Evolutionary conservation across 1,140 invertebrate genomes (phyloP), one percentile per base, ranked within the genome.

Genomic region (Drosophila subpulchrella): DNA sequence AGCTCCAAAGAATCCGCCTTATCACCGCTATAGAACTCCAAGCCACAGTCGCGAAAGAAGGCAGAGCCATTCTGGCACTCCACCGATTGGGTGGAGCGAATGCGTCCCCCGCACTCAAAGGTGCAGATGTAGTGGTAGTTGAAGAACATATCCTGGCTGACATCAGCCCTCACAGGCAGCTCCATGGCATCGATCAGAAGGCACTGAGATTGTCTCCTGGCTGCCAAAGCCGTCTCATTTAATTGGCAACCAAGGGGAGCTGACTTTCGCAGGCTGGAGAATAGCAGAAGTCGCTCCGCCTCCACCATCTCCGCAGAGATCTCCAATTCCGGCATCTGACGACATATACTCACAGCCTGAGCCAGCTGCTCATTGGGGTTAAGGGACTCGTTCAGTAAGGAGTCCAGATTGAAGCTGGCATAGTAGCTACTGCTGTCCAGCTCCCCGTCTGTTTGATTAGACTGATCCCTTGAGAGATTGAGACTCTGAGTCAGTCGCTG

Each of bases 71-170:
- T 76, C 36, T 75, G 74, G 39, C 89, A 91, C 58, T 92, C 91
- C 1, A 81, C 90, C 3, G 91, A 92, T 27, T 92, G 91, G 0
- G 91, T 92, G n/a, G 91, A 92, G 4, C 78, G 70, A 32, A 92
- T 89, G 6, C 74, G 59, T 17, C 89, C 88, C 11, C 72, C 83
- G 27, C 76, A 80, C 48, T 92, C 82, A 36, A 92, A 88, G 3
- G 91, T 92, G 41, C 84, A 79, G 24, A 92, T 92, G 50, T 89
- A 92, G 46, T 91, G 81, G n/a, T 91, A 91, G 46, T 92, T 92
- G 46, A 91, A 92, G 56, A 91, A 92, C 65, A 90, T 77, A 13
- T 92, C 91, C 38, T 89, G 86, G 44, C 48, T 90, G 1, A 50
- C 78, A 44, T 92, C 81, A 0, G 83, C 53, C 15, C 72, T 72